These are phyloP conservation scores for Speoplatyrhinus poulsoni DNA, from an alignment of 2,113 vertebrate genomes.

Conservation along the genomic window DNA sequence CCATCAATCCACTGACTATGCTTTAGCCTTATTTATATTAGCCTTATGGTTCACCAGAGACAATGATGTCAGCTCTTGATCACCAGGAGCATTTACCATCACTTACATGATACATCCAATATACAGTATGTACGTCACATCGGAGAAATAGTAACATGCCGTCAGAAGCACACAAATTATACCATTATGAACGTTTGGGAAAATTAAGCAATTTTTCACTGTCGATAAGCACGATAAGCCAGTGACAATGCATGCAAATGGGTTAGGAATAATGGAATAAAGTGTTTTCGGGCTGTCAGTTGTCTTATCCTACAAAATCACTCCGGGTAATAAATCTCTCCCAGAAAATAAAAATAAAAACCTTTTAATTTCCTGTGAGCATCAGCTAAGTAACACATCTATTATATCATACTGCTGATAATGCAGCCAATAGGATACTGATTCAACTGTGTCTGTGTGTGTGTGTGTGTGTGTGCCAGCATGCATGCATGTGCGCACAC, in stretches of 20 bases:
- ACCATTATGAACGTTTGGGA: background rate
- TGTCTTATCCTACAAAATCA: background rate
- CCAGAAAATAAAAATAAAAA: constrained; percentile 35
- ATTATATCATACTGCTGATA: constrained; percentile 10
- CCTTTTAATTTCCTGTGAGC: constrained; percentile 46
- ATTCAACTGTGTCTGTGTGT: constrained; percentile 43
- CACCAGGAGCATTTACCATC: too few species aligned
- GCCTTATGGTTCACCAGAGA: too few species aligned
- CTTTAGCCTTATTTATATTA: background rate
- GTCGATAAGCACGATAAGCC: background rate
- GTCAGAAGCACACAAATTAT: background rate
- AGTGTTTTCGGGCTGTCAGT: background rate
- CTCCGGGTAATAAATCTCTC: background rate
- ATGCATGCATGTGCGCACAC: background rate
- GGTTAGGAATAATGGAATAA: background rate
- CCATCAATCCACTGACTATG: background rate
- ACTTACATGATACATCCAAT: background rate
- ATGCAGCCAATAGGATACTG: constrained; percentile 39
- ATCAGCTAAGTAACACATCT: background rate
- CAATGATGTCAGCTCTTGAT: too few species aligned
- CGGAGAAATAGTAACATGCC: background rate
- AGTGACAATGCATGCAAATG: constrained; percentile 1
- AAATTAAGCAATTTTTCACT: background rate
- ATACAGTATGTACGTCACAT: too few species aligned
- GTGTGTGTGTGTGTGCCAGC: background rate